Evolutionary conservation across 2,888 invertebrate genomes (phyloP).

Genomic region (Microchrysa polita): DNA sequence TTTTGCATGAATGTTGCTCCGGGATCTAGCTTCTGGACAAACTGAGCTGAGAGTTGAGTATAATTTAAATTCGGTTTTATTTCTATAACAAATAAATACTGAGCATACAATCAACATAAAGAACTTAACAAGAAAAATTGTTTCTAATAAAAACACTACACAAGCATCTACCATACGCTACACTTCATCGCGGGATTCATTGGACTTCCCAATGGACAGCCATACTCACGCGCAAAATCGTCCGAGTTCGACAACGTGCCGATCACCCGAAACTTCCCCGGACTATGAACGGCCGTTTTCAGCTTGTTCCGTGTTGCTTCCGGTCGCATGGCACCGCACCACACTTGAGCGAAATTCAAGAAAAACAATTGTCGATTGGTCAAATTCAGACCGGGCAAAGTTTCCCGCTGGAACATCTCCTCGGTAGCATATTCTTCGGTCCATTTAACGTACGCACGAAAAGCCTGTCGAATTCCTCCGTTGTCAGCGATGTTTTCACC

Average conservation of each 20-base stretch:
- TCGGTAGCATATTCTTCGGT: constrained; percentile 70
- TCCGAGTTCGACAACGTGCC: constrained; percentile 81
- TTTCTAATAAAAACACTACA: no score
- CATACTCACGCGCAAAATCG: constrained; percentile 78
- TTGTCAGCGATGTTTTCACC: constrained; percentile 96
- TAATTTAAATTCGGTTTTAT: no score
- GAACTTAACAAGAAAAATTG: no score
- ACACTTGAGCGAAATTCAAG: constrained; percentile 88
- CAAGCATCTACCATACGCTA: constrained; percentile 73
- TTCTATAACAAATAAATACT: no score
- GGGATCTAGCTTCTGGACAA: no score
- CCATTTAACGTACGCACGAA: constrained; percentile 85
- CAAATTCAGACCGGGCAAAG: constrained; percentile 77
- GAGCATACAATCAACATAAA: no score
- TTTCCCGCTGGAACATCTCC: constrained; percentile 65
- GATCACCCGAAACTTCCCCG: constrained; percentile 82
- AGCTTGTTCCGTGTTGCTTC: constrained; percentile 82
- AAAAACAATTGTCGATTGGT: constrained; percentile 87
- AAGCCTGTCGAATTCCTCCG: constrained; percentile 93
- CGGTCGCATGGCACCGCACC: constrained; percentile 84
- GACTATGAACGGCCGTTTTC: constrained; percentile 85
- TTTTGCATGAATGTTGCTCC: no score
- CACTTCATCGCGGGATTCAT: constrained; percentile 85
- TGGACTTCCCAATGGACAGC: constrained; percentile 75
- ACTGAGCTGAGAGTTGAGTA: no score